Base-by-base conservation (phyloP, 2,797 vertebrate species). In the Glossophaga mutica region DNA sequence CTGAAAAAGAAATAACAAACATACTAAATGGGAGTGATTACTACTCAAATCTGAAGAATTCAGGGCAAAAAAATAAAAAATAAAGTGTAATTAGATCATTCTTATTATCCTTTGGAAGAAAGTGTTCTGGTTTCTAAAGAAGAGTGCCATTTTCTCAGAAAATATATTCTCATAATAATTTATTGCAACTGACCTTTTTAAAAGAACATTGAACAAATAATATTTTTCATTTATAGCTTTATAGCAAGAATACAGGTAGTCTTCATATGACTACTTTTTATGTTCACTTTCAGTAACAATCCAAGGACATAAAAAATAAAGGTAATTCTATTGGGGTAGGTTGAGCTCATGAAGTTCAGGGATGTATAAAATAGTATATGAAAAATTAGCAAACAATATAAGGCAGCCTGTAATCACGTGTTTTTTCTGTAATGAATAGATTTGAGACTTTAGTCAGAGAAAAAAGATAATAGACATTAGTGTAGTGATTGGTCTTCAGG, bases 1-100 rank as follows among this genome's bases (percentile, higher is more conserved):
- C 42, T 77, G 26, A 76, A 93, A 95, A 96, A 84, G 70, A 67
- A 94, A 95, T 94, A 74, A 52, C 50, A 95, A 96, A 94, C 39
- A 95, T 62, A 89, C 24, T 94, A 95, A 95, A 81, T 68, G 71
- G 32, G 71, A 94, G 34, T 42, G 50, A 76, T 94, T 90, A 89
- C 74, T 48, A 29, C 46, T 94, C 19, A 83, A 91, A 91, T 95
- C 48, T 78, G 37, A 16, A 89, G n/a, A 71, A 83, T 70, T 39
- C 26, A 87, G 70, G 21, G 71, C 50, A 94, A 95, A 94, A 84
- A 70, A 18, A 67, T 46, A 94, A 95, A 94, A 84, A 70, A 18
- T 70, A 94, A 94, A 90, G 84, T 81, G 26, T 92, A 87, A 77
- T 93, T 76, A 94, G 57, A 34, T 71, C 84, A 95, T 93, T 93